Percentiles rank a stretch among this genome's conserved stretches.
Evolutionary conservation across 2,797 vertebrate genomes (phyloP).

Genomic region (Spondyliosoma cantharus): DNA sequence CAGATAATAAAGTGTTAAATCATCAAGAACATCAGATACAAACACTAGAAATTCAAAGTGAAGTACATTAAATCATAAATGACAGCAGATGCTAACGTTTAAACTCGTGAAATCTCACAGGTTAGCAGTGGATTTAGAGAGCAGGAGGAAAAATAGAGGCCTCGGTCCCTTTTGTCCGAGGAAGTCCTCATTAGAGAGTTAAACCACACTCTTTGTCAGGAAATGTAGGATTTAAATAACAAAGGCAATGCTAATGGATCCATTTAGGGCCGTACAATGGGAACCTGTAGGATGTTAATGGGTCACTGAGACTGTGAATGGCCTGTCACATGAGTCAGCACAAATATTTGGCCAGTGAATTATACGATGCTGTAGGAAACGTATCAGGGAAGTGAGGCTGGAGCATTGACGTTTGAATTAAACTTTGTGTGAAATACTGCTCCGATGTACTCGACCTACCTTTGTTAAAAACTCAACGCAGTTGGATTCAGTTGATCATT

Average conservation of each 20-base stretch:
- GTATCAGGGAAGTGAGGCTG: slow-evolving; percentile 32
- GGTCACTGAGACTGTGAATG: slow-evolving; percentile 85
- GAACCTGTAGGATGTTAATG: slow-evolving; percentile 83
- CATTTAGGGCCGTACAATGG: slow-evolving; percentile 80
- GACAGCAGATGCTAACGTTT: background rate
- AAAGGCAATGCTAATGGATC: slow-evolving; percentile 84
- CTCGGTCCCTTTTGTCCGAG: slow-evolving; percentile 71
- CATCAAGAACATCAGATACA: background rate
- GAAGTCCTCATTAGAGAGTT: slow-evolving; percentile 86
- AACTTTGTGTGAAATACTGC: background rate
- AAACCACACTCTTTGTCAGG: slow-evolving; percentile 82
- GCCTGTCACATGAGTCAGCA: slow-evolving; percentile 83
- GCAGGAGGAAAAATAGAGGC: slow-evolving; percentile 72
- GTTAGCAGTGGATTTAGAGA: slow-evolving; percentile 68
- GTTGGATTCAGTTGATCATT: background rate
- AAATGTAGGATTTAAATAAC: slow-evolving; percentile 86
- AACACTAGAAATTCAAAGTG: background rate
- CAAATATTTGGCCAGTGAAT: slow-evolving; percentile 88
- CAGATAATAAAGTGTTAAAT: background rate
- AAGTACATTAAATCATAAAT: slow-evolving; percentile 8
- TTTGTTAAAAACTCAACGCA: background rate
- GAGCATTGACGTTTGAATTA: background rate
- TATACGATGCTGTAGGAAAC: slow-evolving; percentile 62
- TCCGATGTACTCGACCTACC: background rate
- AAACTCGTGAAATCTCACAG: slow-evolving; percentile 27